Conservation (phyloP, 2,113 vertebrate species). For the Micronycteris hirsuta region DNA sequence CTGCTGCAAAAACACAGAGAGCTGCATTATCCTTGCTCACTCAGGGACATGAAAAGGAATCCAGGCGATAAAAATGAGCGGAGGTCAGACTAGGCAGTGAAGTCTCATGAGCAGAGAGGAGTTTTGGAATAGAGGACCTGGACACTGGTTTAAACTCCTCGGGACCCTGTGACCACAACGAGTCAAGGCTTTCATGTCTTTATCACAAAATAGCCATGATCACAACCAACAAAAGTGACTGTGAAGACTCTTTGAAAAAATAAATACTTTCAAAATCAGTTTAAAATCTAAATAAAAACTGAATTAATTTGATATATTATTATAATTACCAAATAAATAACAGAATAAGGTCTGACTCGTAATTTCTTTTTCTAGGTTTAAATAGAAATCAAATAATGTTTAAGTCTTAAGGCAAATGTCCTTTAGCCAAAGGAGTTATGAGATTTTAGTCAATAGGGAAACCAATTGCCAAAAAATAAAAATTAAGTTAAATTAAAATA, state of each 20-base stretch:
- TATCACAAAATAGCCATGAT: background rate
- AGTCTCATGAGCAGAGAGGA: background rate
- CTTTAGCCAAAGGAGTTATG: background rate
- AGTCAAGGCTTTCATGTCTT: background rate
- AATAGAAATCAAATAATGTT: background rate
- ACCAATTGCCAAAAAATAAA: background rate
- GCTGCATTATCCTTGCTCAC: background rate
- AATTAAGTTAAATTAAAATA: background rate
- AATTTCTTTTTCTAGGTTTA: background rate
- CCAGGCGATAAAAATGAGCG: background rate
- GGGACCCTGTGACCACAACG: background rate
- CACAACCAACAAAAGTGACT: background rate
- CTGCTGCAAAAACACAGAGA: constrained; percentile 33
- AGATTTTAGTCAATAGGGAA: background rate
- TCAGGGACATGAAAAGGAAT: background rate
- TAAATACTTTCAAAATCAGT: background rate
- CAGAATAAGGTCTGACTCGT: background rate
- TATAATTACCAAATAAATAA: background rate
- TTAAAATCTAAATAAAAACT: background rate
- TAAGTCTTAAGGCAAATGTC: background rate
- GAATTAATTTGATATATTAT: background rate
- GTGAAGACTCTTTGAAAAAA: background rate
- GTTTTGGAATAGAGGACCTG: background rate
- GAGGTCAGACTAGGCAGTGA: background rate
- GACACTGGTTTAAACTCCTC: background rate